These are phyloP conservation scores for Geococcyx californianus DNA, from an alignment of 2,113 vertebrate species.

Conservation along the genomic window DNA sequence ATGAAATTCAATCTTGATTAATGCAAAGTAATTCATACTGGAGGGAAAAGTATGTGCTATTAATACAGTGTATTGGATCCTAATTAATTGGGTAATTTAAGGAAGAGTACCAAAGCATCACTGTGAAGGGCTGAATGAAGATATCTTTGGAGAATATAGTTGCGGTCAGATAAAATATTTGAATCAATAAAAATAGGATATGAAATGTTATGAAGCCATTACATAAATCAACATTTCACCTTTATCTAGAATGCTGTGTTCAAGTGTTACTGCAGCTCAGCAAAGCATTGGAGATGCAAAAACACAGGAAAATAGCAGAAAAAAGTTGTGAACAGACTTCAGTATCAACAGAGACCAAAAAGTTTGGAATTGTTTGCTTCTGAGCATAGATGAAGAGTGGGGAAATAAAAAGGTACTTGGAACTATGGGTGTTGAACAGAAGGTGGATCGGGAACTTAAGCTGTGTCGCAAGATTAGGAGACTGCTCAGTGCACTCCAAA, in stretches of 20 bases:
- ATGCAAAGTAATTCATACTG: conserved; percentile 22
- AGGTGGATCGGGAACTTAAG: not conserved
- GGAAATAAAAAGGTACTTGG: not conserved
- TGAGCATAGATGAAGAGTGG: not conserved
- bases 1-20: conserved; percentile 49
- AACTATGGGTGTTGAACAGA: not conserved
- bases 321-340: not conserved
- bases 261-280: not conserved
- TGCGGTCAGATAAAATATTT: conserved; percentile 32
- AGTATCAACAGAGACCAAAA: not conserved
- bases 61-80: conserved; percentile 36
- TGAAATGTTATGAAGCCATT: not conserved
- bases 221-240: not conserved
- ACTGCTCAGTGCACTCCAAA: not conserved
- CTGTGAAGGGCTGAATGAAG: not conserved
- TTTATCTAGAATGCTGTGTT: not conserved
- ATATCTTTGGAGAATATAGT: not conserved
- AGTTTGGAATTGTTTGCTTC: not conserved
- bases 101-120: not conserved
- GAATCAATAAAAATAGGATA: conserved; percentile 25
- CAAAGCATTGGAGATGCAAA: not conserved
- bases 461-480: not conserved
- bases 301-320: not conserved
- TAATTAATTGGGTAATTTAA: conserved; percentile 57
- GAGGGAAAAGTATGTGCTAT: not conserved